A percentile compares a stretch with the other conserved stretches of the same genome.
phyloP scores from a whole-genome alignment of 2,888 invertebrate genomes.

The Melinopterus prodromus region DNA sequence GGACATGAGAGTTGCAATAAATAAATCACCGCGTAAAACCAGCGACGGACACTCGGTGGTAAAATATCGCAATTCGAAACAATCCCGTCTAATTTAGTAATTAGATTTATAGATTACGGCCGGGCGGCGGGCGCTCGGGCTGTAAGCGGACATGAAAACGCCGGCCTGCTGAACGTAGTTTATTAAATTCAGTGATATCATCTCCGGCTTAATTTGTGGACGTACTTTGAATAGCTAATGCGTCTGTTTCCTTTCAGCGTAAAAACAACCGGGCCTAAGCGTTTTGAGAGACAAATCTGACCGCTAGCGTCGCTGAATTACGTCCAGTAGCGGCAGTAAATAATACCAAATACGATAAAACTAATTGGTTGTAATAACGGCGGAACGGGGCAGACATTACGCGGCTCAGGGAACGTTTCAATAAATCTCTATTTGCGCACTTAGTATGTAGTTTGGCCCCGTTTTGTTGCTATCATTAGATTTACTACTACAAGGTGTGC shows the following conservation, averaged over 20 bases:
- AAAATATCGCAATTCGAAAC: background rate
- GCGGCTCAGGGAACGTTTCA: background rate
- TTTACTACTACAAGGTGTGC: too few species aligned
- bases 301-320: background rate
- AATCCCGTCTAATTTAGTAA: background rate
- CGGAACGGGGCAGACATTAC: background rate
- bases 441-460: background rate
- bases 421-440: background rate
- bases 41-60: background rate
- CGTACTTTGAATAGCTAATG: background rate
- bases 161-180: background rate
- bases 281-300: background rate
- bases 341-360: background rate
- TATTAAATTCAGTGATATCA: slow-evolving; percentile 4
- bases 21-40: background rate
- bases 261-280: background rate
- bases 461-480: background rate
- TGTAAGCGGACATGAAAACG: background rate
- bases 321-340: background rate
- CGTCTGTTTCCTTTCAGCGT: background rate
- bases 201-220: background rate
- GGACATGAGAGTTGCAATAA: background rate
- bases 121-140: background rate
- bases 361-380: background rate
- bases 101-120: background rate